Percentiles rank a stretch among this genome's conserved stretches.
These are phyloP conservation scores for Scolopax bukidnonensis DNA, from an alignment of 2,797 vertebrate species.

Conservation along the genomic window DNA sequence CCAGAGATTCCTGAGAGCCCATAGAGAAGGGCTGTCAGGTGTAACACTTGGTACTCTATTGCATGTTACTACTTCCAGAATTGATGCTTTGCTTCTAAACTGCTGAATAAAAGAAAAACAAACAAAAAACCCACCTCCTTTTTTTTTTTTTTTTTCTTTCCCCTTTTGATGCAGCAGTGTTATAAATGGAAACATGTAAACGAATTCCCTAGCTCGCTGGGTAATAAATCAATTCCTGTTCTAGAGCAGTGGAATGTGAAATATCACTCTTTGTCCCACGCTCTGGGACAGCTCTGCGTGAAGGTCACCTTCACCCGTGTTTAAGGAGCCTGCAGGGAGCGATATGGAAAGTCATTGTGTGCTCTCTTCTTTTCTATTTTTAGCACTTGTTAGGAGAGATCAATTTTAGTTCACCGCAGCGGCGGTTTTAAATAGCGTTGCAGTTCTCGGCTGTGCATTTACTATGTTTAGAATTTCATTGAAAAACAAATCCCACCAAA, in stretches of 20 bases:
- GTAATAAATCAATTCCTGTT: slow-evolving; percentile 63
- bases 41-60: not conserved
- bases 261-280: slow-evolving; percentile 66
- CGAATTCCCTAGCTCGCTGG: not conserved
- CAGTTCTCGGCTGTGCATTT: slow-evolving; percentile 56
- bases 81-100: slow-evolving; percentile 5
- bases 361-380: slow-evolving; percentile 73
- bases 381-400: slow-evolving; percentile 73
- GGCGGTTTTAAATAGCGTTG: slow-evolving; percentile 70
- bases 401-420: slow-evolving; percentile 80
- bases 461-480: slow-evolving; percentile 74
- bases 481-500: slow-evolving; percentile 34
- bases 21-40: not conserved
- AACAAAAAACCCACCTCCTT: not conserved
- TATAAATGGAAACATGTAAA: slow-evolving; percentile 66
- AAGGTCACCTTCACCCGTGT: slow-evolving; percentile 73
- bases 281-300: slow-evolving; percentile 56
- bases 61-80: not conserved
- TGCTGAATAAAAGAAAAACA: slow-evolving; percentile 42
- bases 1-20: not conserved
- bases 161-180: slow-evolving; percentile 3
- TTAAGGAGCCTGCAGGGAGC: slow-evolving; percentile 73
- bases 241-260: slow-evolving; percentile 63
- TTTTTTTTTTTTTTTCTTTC: not conserved
- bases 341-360: slow-evolving; percentile 74